Base-by-base conservation (phyloP, 2,113 vertebrate species). In the Anarhynchus alexandrinus region DNA sequence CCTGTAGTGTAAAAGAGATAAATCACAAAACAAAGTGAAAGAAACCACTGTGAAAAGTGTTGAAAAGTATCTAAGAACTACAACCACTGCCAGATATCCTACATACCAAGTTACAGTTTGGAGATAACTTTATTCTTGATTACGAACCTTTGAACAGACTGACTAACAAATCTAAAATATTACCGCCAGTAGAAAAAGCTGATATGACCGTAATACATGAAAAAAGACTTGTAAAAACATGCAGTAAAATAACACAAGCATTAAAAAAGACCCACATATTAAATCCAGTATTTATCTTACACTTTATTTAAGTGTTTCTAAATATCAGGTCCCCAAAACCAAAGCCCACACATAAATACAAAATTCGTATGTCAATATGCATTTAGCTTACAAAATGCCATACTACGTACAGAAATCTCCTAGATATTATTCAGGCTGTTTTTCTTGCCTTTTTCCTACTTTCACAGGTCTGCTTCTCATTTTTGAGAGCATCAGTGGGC, bases 231-330 rank as follows among this genome's bases (percentile, higher is more conserved):
- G 17, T 6, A 45, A 71, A 82, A 81, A 51, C 14, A 77, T 17
- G 38, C 36, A 49, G 27, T 61, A 74, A 76, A 84, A 42, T 19
- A 82, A n/a, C 30, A 20, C 16, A 61, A 51, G 47, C 34, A 42
- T 22, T 42, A 45, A 86, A 71, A 79, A 36, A 42, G 9, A 40
- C 27, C 12, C 61, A 61, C 1, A 3, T 2, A 29, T 32, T 32
- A 74, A 23, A 51, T 62, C 66, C 65, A 84, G 55, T 23, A 34
- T 2, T 6, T 62, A 84, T 83, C 47, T 94, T 94, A 91, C 71
- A 87, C 25, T 97, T 98, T 97, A 98, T 94, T 97, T 94, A 51
- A 58, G 36, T 74, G 52, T 58, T 80, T 94, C 94, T 95, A 90
- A 94, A 96, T 87, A 94, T 32, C 47, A 57, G 49, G 78, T 49